These are phyloP conservation scores for Drosophila greeni DNA, from an alignment of 2,888 invertebrate species.

Conservation along the genomic window DNA sequence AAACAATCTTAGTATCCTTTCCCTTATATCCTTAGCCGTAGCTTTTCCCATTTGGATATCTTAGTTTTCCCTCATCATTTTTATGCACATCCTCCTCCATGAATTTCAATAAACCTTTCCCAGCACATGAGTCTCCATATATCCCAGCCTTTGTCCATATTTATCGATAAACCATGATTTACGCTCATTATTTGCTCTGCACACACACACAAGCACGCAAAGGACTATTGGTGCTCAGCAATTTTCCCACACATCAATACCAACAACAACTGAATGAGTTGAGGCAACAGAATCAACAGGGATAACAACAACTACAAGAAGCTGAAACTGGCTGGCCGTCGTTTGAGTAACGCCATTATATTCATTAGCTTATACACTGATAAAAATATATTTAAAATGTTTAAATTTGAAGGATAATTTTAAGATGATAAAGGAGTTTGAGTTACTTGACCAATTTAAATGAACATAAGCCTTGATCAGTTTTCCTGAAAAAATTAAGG, in stretches of 20 bases:
- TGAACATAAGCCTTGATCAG: too few species aligned
- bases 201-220: constrained; percentile 24
- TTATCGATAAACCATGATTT: constrained; percentile 73
- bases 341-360: constrained; percentile 71
- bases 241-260: constrained; percentile 65
- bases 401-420: too few species aligned
- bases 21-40: too few species aligned
- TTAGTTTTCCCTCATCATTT: constrained; percentile 7
- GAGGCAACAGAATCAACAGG: constrained; percentile 18
- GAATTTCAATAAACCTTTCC: constrained; percentile 44
- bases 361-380: constrained; percentile 59
- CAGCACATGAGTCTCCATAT: constrained; percentile 9
- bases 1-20: background rate
- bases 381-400: background rate
- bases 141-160: constrained; percentile 49
- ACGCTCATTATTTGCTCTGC: constrained; percentile 69
- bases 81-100: constrained; percentile 23
- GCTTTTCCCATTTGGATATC: background rate
- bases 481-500: too few species aligned
- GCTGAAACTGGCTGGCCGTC: constrained; percentile 49
- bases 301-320: constrained; percentile 21
- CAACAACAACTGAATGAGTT: constrained; percentile 36
- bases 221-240: constrained; percentile 46
- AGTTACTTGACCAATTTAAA: background rate
- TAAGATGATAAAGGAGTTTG: accelerated